These are phyloP conservation scores for Lacanobia oleracea DNA, from an alignment of 2,888 invertebrate genomes.

Conservation along the genomic window DNA sequence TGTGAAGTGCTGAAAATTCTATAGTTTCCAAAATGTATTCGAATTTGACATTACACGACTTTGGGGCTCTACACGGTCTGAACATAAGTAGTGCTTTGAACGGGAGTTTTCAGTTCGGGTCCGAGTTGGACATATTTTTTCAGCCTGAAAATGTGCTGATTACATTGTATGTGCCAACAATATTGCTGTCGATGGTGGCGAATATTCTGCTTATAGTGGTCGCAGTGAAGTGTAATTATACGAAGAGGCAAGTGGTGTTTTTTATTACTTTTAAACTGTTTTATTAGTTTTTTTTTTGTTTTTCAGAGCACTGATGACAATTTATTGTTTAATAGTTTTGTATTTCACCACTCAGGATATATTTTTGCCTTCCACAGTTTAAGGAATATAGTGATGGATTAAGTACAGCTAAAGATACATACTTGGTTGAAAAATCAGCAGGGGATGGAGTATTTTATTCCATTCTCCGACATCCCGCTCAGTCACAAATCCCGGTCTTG, in stretches of 20 bases:
- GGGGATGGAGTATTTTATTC: too few relatives aligned
- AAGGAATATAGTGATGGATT: neutral
- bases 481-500: too few relatives aligned
- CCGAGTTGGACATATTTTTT: slow-evolving; percentile 83
- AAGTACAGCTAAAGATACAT: too few relatives aligned
- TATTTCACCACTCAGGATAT: neutral
- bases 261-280: neutral
- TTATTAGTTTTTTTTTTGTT: neutral
- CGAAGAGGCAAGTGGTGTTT: slow-evolving; percentile 90
- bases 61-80: slow-evolving; percentile 48
- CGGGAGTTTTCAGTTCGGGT: slow-evolving; percentile 74
- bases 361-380: neutral
- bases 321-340: neutral
- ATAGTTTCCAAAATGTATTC: slow-evolving; percentile 62
- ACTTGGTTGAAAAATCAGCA: too few relatives aligned
- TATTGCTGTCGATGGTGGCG: slow-evolving; percentile 91
- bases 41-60: slow-evolving; percentile 61
- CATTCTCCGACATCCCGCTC: too few relatives aligned
- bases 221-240: slow-evolving; percentile 92
- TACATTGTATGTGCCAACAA: slow-evolving; percentile 91
- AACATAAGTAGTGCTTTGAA: slow-evolving; percentile 67
- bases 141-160: slow-evolving; percentile 89
- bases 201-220: slow-evolving; percentile 93
- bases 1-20: slow-evolving; percentile 31
- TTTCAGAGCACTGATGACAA: neutral